Base-by-base conservation (phyloP, 2,113 vertebrate species). In the Silurus glanis region DNA sequence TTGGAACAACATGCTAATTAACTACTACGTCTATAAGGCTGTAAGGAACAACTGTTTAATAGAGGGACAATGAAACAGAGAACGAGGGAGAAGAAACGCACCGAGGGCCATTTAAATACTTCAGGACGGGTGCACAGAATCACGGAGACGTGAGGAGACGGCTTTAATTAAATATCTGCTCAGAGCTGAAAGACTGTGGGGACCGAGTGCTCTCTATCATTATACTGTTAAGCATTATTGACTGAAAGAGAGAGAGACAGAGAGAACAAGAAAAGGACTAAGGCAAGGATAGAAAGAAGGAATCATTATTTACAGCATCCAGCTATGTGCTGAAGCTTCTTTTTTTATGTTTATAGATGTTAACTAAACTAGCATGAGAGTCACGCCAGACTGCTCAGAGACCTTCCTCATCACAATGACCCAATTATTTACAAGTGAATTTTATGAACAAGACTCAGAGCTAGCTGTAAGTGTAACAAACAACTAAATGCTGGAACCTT, bases 161-260 rank as follows among this genome's bases (percentile, higher is more conserved):
- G 47, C 55, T 82, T 82, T 86, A 86, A 86, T 86, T 86, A 86
- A 86, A 86, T 82, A 82, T 86, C 56, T 21, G 47, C 79, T 53
- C 85, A 75, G 85, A 14, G 16, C 56, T 13, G 79, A 82, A 45
- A 64, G 58, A 72, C 64, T 47, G 79, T 9, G 6, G 37, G 67
- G 79, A 80, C 80, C 55, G 69, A 10, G 69, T 12, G 56, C 58
- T 6, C 25, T 82, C 58, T 25, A n/a, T 72, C 80, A 75, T 25
- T 75, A 25, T 17, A 82, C 80, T 17, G 23, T 61, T 75, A 80
- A 80, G 55, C 25, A 58, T 37, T 21, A 58, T 5, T 59, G 16
- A 78, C 51, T 55, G 5, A 25, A 23, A 55, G 23, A 55, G 23
- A 53, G 45, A n/a, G 9, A 53, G 10, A 14, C 4, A 49, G 23